Percentiles rank a stretch among this genome's conserved stretches.
These are phyloP conservation scores for Bugulina stolonifera DNA, from an alignment of 2,888 invertebrate species.

Conservation along the genomic window DNA sequence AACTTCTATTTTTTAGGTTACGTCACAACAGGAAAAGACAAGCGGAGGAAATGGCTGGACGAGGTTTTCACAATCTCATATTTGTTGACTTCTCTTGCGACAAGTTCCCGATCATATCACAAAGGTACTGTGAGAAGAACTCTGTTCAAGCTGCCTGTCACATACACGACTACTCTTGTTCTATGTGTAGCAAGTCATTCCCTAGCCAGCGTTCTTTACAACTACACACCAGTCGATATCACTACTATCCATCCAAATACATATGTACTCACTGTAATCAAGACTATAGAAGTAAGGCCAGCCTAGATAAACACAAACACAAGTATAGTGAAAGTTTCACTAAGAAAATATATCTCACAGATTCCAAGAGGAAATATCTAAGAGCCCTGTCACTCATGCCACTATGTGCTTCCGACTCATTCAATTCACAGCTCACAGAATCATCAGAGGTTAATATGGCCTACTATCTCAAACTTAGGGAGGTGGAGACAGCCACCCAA, in stretches of 20 bases:
- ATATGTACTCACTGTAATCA: slow-evolving; percentile 7
- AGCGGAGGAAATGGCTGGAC: not conserved
- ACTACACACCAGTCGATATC: not conserved
- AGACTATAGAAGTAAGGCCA: slow-evolving; percentile 3
- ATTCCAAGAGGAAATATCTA: not conserved
- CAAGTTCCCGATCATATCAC: slow-evolving; percentile 4
- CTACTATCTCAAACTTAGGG: not conserved
- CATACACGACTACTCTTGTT: slow-evolving; percentile 22
- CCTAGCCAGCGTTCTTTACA: not conserved
- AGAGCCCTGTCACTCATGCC: slow-evolving; percentile 10
- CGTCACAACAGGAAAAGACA: slow-evolving; percentile 3
- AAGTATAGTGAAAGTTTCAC: not conserved
- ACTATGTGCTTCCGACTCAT: not conserved
- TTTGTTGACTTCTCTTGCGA: slow-evolving; percentile 22
- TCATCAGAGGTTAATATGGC: not conserved
- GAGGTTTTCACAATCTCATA: slow-evolving; percentile 19
- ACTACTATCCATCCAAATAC: slow-evolving; percentile 13
- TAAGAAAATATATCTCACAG: not conserved
- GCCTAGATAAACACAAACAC: not conserved
- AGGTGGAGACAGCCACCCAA: not conserved
- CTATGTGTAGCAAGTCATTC: not conserved
- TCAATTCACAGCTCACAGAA: not conserved
- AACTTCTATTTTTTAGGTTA: slow-evolving; percentile 8
- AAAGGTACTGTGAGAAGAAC: slow-evolving; percentile 12
- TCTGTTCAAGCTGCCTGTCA: slow-evolving; percentile 9